A percentile compares a stretch with the other conserved stretches of the same genome.
phyloP scores from a whole-genome alignment of 2,797 vertebrate species.

The Myoxocephalus aenaeus region DNA sequence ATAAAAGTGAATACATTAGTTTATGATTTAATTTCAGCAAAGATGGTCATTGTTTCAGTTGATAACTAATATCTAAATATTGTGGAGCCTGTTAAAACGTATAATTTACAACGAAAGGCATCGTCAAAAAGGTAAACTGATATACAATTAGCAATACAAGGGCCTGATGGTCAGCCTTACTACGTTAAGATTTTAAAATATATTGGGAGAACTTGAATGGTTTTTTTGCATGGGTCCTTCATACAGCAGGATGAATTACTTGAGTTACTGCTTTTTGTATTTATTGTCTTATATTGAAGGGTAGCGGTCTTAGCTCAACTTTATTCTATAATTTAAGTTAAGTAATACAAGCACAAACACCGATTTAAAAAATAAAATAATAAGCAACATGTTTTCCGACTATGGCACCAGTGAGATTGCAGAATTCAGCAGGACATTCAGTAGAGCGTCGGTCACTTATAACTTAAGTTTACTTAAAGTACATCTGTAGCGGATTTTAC shows the following conservation, averaged over 20 bases:
- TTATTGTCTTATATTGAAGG: neutral
- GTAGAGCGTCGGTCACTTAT: conserved; percentile 31
- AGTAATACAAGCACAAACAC: neutral
- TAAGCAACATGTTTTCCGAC: conserved; percentile 17
- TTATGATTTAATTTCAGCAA: neutral
- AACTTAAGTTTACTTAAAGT: conserved; percentile 14
- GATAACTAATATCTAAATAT: neutral
- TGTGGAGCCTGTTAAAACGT: neutral
- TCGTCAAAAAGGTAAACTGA: neutral
- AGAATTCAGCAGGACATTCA: conserved; percentile 39
- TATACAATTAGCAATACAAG: neutral
- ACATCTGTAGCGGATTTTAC: conserved; percentile 6
- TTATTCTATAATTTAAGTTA: neutral
- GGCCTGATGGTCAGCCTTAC: neutral
- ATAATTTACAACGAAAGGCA: conserved; percentile 1
- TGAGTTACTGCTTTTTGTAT: neutral
- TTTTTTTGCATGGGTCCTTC: neutral
- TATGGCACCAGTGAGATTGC: conserved; percentile 3
- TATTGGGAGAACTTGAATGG: neutral
- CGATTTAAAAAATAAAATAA: conserved; percentile 12
- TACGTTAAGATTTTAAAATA: neutral
- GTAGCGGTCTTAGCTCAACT: neutral
- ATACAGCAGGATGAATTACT: neutral
- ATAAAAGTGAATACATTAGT: neutral
- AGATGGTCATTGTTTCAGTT: neutral